Conservation (phyloP, 1,140 invertebrate genomes). For the Cepaea nemoralis region DNA sequence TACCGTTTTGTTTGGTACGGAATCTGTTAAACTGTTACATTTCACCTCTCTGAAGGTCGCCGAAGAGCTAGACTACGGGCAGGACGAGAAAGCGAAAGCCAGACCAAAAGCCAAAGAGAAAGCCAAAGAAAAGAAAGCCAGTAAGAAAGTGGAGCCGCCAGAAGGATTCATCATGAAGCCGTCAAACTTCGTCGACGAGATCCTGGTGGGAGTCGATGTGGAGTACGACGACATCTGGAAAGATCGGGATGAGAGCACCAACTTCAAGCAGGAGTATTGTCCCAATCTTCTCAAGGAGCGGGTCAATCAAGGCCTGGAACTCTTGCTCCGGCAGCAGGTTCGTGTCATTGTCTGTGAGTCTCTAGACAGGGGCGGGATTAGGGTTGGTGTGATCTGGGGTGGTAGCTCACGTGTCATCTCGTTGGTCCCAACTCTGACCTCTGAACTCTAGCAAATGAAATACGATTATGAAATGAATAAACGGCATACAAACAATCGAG, state of each 20-base stretch:
- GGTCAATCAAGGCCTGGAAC: neutral
- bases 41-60: neutral
- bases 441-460: too few species aligned
- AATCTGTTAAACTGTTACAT: too few species aligned
- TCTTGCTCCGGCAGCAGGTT: neutral
- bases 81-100: neutral
- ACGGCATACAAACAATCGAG: too few species aligned
- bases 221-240: neutral
- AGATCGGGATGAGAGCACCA: neutral
- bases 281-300: neutral
- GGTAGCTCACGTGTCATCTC: too few species aligned
- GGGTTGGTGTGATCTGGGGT: too few species aligned
- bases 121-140: neutral
- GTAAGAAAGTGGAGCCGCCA: neutral
- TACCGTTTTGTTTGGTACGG: too few species aligned
- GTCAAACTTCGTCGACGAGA: neutral
- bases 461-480: too few species aligned
- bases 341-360: too few species aligned
- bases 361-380: too few species aligned
- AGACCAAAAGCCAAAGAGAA: neutral
- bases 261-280: neutral
- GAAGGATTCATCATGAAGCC: neutral
- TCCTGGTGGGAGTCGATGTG: too few species aligned
- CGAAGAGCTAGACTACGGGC: neutral
- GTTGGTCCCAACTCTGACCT: too few species aligned